These are phyloP conservation scores for Nezara viridula DNA, from an alignment of 2,888 invertebrate genomes.

Conservation along the genomic window DNA sequence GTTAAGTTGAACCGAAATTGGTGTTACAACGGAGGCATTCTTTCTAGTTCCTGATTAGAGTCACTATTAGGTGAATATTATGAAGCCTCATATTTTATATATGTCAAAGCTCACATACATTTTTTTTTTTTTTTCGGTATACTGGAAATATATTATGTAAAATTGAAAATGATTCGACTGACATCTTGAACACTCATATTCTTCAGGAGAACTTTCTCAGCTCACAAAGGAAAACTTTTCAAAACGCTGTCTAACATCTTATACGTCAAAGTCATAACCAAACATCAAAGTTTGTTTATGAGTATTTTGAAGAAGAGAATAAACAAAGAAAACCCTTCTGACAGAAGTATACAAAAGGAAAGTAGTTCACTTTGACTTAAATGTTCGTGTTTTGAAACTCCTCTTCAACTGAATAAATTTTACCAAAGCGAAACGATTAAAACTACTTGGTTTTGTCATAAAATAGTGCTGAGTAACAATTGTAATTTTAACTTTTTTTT, in stretches of 20 bases:
- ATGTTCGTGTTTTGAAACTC: background rate
- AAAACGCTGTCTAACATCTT: background rate
- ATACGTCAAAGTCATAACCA: background rate
- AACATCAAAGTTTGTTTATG: conserved; percentile 34
- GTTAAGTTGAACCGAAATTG: too few species aligned
- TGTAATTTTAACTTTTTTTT: too few species aligned
- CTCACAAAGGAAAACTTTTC: background rate
- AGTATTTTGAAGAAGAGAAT: background rate
- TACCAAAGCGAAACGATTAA: background rate
- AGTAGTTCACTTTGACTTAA: background rate
- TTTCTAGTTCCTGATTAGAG: too few species aligned
- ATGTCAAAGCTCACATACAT: too few species aligned
- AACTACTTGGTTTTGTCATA: background rate
- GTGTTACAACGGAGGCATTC: too few species aligned
- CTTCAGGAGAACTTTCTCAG: background rate
- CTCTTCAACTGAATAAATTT: background rate
- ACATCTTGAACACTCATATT: background rate
- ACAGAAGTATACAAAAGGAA: background rate
- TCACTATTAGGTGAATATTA: too few species aligned
- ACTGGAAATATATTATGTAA: background rate
- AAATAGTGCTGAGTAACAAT: background rate
- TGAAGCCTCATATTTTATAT: too few species aligned
- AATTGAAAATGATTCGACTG: background rate
- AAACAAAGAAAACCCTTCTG: background rate
- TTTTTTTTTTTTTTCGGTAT: too few species aligned